A percentile compares a stretch with the other conserved stretches of the same genome.
These are phyloP conservation scores for Antigone vipio DNA, from an alignment of 2,113 vertebrate genomes.

Conservation along the genomic window DNA sequence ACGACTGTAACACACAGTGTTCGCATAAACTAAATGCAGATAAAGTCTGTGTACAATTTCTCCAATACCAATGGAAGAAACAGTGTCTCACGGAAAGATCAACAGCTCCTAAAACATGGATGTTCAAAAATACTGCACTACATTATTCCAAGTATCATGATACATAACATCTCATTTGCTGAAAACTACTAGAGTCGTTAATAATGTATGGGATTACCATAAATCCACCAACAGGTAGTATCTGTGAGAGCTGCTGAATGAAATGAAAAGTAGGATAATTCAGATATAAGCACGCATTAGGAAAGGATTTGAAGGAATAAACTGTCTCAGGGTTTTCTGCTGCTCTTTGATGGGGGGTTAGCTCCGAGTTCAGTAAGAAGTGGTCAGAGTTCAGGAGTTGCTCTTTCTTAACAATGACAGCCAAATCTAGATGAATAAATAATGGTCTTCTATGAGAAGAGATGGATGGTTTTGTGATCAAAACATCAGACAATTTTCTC, in stretches of 20 bases:
- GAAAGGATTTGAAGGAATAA: slow-evolving; percentile 13
- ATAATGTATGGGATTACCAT: background rate
- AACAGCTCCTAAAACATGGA: background rate
- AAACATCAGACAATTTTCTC: background rate
- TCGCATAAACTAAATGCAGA: background rate
- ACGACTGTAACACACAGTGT: background rate
- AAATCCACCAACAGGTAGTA: slow-evolving; percentile 39
- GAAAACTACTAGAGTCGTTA: background rate
- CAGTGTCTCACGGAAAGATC: background rate
- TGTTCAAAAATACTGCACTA: background rate
- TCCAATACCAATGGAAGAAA: background rate
- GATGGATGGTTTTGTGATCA: background rate
- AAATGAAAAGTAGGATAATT: slow-evolving; percentile 42
- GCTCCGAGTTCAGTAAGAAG: background rate
- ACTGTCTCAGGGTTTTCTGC: background rate
- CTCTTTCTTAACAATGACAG: background rate
- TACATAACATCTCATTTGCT: background rate
- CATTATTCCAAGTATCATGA: background rate
- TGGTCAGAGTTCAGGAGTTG: background rate
- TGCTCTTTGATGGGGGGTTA: background rate
- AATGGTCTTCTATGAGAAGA: background rate
- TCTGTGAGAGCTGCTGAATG: slow-evolving; percentile 2
- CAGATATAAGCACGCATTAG: background rate
- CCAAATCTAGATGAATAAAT: background rate
- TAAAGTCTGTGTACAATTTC: background rate